phyloP scores from a whole-genome alignment of 2,797 vertebrate species.

The Vultur gryphus region DNA sequence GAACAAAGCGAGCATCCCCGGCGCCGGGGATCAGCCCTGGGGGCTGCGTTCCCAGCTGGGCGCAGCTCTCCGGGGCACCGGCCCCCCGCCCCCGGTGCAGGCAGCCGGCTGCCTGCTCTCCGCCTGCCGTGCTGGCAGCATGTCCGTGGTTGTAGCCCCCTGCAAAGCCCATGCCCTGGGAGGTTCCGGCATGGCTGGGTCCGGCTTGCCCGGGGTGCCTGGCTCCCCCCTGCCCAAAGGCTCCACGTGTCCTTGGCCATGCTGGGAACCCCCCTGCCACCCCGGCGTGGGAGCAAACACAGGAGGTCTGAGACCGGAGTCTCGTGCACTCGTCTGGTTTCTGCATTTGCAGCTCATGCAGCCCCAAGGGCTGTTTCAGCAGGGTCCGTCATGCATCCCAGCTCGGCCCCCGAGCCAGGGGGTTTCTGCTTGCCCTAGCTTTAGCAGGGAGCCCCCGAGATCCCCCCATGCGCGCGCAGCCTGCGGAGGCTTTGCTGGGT shows the following conservation, averaged over 20 bases:
- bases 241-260: neutral
- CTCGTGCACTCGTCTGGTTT: neutral
- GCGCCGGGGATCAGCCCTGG: neutral
- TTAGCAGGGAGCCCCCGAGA: neutral
- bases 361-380: neutral
- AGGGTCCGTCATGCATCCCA: neutral
- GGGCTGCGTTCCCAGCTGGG: neutral
- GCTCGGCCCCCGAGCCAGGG: neutral
- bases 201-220: neutral
- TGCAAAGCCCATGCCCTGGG: neutral
- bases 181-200: neutral
- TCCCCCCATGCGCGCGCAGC: neutral
- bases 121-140: accelerated
- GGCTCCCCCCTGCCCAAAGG: neutral
- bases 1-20: neutral
- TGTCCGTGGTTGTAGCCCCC: accelerated
- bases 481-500: neutral
- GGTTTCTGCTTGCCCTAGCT: neutral
- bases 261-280: accelerated
- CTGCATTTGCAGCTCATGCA: neutral
- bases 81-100: accelerated
- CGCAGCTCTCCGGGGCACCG: neutral
- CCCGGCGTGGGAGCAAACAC: accelerated
- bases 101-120: neutral
- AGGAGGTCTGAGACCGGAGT: neutral